Evolutionary conservation across 2,113 vertebrate genomes (phyloP).

Genomic region (Asarcornis scutulata): DNA sequence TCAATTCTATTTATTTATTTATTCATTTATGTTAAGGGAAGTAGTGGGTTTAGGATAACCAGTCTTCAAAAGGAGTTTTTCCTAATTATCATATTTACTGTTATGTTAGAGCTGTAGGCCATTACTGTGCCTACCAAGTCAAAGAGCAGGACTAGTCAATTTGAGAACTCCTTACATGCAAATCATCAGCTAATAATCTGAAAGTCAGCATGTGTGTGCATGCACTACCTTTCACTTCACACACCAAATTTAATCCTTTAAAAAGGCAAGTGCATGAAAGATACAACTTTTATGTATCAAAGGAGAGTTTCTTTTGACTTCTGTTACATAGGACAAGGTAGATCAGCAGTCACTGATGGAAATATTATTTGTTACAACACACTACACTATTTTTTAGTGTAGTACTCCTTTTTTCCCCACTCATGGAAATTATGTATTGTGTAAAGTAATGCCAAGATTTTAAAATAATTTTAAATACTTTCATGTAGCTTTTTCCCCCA

Average conservation of each 20-base stretch:
- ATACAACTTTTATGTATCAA: background rate
- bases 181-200: background rate
- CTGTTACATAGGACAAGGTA: background rate
- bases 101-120: background rate
- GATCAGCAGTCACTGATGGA: background rate
- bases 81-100: background rate
- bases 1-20: background rate
- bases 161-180: background rate
- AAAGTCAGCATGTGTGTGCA: background rate
- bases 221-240: background rate
- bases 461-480: background rate
- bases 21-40: background rate
- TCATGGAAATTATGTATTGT: background rate
- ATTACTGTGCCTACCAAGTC: background rate
- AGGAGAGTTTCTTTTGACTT: background rate
- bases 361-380: background rate
- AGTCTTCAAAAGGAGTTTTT: background rate
- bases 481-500: background rate
- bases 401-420: background rate
- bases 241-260: background rate
- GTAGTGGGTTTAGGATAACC: background rate
- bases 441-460: background rate
- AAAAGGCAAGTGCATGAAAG: background rate
- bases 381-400: background rate
- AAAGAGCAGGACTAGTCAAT: background rate